Evolutionary conservation across 2,888 invertebrate species (phyloP).

Genomic region (Mantis religiosa): DNA sequence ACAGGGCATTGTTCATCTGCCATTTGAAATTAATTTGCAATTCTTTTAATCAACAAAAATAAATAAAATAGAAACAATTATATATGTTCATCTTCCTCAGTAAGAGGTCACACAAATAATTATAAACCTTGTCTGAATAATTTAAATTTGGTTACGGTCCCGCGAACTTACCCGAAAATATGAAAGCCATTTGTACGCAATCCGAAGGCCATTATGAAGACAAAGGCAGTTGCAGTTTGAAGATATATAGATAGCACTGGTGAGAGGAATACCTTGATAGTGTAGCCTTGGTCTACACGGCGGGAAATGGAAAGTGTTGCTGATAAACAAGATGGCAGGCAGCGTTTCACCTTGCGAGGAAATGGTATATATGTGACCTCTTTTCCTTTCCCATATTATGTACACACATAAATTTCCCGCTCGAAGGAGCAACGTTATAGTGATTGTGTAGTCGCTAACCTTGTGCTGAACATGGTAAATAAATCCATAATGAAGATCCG

Average conservation of each 20-base stretch:
- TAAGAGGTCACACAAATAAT: not conserved
- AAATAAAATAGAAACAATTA: too few species aligned
- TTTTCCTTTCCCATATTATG: not conserved
- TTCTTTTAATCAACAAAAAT: too few species aligned
- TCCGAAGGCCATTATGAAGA: not conserved
- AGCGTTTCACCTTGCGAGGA: not conserved
- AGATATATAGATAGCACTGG: not conserved
- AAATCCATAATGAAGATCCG: too few species aligned
- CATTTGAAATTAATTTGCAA: too few species aligned
- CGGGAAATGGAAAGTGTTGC: not conserved
- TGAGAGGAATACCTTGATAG: not conserved
- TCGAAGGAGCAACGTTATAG: not conserved
- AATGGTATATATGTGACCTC: not conserved
- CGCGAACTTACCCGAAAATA: not conserved
- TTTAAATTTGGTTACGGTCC: not conserved
- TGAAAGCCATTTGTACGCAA: not conserved
- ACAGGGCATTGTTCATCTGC: too few species aligned
- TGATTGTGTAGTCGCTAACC: not conserved
- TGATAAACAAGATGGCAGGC: not conserved
- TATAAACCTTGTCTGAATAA: not conserved
- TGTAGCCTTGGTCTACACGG: not conserved
- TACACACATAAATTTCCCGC: not conserved
- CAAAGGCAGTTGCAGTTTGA: not conserved
- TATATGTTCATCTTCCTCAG: too few species aligned
- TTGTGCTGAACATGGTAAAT: not conserved